phyloP scores from a whole-genome alignment of 2,797 vertebrate species.

The Sebastes taczanowskii region DNA sequence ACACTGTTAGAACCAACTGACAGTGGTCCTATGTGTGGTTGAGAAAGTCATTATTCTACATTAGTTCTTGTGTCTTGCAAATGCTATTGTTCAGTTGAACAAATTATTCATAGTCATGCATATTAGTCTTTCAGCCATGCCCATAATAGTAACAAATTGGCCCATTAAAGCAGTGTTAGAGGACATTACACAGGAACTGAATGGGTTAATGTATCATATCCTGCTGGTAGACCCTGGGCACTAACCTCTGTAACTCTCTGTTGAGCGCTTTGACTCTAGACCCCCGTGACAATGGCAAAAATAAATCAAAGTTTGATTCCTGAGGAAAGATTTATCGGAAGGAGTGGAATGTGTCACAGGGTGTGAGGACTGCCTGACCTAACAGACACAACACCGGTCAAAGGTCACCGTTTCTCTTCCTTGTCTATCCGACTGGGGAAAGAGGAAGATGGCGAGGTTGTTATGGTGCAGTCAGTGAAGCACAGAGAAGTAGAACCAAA shows the following conservation, averaged over 20 bases:
- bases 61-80: constrained; percentile 24
- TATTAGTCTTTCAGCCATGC: constrained; percentile 56
- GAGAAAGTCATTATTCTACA: constrained; percentile 38
- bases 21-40: neutral
- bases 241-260: constrained; percentile 51
- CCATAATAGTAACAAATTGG: constrained; percentile 64
- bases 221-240: constrained; percentile 56
- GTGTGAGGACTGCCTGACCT: constrained; percentile 33
- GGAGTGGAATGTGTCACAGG: constrained; percentile 58
- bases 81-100: constrained; percentile 33
- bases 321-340: constrained; percentile 60
- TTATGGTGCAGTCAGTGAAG: neutral
- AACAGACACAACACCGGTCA: constrained; percentile 53
- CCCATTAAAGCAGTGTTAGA: constrained; percentile 44
- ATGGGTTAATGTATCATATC: constrained; percentile 62
- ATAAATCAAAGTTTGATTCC: constrained; percentile 71
- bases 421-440: constrained; percentile 1
- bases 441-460: neutral
- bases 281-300: constrained; percentile 54
- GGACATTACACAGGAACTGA: constrained; percentile 40
- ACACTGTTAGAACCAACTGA: neutral
- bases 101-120: constrained; percentile 53
- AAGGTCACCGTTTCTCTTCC: constrained; percentile 58
- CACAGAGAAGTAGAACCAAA: neutral
- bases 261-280: constrained; percentile 55